Percentiles rank a stretch among this genome's conserved stretches.
Evolutionary conservation across 2,797 vertebrate species (phyloP).

Genomic region (Urosaurus nigricauda): DNA sequence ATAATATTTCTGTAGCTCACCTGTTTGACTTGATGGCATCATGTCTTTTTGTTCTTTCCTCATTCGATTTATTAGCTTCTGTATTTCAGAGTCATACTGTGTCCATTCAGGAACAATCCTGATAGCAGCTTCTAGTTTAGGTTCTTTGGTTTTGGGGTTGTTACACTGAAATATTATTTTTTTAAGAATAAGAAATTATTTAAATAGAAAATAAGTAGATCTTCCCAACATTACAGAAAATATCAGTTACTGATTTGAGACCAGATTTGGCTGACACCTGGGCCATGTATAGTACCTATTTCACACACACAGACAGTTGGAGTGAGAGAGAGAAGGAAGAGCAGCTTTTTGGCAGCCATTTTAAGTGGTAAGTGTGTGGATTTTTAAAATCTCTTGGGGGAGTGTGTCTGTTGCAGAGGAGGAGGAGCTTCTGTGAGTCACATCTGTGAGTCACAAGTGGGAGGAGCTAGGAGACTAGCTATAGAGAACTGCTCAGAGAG

Average conservation of each 20-base stretch:
- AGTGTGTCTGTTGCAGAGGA: no score
- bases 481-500: no score
- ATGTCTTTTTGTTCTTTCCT: conserved; percentile 75
- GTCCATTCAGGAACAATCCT: conserved; percentile 95
- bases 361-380: no score
- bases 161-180: conserved; percentile 88
- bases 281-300: neutral
- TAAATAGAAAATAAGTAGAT: conserved; percentile 27
- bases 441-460: no score
- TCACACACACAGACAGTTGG: no score
- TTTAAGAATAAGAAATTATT: neutral
- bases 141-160: conserved; percentile 98
- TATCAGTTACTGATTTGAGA: neutral
- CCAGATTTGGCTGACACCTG: neutral
- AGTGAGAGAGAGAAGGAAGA: no score
- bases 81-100: conserved; percentile 91
- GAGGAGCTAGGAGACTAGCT: no score
- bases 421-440: no score
- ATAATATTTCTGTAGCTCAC: conserved; percentile 62
- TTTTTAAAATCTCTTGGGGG: no score
- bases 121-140: conserved; percentile 91
- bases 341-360: no score
- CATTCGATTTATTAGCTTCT: conserved; percentile 80
- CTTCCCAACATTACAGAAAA: neutral
- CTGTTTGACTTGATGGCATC: conserved; percentile 45